Evolutionary conservation across 1,140 invertebrate species (phyloP).

Genomic region (Tetramorium parvispinum): DNA sequence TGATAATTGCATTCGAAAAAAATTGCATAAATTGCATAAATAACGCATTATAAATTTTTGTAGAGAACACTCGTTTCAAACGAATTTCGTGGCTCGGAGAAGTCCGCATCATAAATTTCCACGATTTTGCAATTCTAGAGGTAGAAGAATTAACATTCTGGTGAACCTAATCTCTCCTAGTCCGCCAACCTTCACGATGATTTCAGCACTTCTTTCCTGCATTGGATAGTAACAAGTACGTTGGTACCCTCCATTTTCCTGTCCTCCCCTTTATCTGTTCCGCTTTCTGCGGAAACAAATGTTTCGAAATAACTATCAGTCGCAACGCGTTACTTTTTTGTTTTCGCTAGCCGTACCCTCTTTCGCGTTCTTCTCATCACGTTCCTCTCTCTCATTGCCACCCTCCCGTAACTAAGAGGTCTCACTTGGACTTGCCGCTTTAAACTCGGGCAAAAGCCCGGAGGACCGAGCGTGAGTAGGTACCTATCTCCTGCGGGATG

Average conservation of each 20-base stretch:
- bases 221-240: neutral
- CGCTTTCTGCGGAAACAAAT: conserved; percentile 41
- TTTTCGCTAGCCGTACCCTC: neutral
- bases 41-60: neutral
- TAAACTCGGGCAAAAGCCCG: conserved; percentile 70
- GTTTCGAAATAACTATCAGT: conserved; percentile 59
- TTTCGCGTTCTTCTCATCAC: neutral
- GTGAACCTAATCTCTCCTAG: conserved; percentile 5
- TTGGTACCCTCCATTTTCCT: neutral
- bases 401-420: conserved; percentile 30
- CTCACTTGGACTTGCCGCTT: conserved; percentile 58
- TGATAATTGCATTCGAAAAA: neutral
- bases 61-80: neutral
- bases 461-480: conserved; percentile 1
- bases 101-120: conserved; percentile 3
- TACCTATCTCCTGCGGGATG: conserved; percentile 40
- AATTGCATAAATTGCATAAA: neutral
- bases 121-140: neutral
- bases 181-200: neutral
- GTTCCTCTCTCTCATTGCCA: neutral
- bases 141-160: conserved; percentile 9
- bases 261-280: neutral
- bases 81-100: neutral
- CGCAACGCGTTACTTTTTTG: neutral
- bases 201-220: neutral